These are phyloP conservation scores for Esox masquinongy DNA, from an alignment of 2,797 vertebrate genomes.

Conservation along the genomic window DNA sequence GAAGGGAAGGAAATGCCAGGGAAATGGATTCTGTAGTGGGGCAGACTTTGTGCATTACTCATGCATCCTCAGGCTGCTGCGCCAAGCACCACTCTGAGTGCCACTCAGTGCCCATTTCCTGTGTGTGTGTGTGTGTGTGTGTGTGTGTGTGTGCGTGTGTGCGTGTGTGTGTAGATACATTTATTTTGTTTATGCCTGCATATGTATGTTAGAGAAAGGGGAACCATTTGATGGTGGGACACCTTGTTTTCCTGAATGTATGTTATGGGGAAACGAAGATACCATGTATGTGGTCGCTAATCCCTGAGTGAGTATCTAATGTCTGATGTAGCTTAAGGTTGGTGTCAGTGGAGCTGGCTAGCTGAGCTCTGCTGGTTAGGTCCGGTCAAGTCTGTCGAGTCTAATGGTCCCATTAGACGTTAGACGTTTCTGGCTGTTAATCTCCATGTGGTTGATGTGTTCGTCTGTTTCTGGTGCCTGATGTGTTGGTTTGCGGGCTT, in stretches of 20 bases:
- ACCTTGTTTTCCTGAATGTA: not conserved
- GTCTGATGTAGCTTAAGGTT: not conserved
- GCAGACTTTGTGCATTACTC: conserved; percentile 70
- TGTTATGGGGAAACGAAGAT: not conserved
- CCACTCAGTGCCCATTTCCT: conserved; percentile 51
- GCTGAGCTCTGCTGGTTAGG: not conserved
- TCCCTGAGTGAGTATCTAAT: not conserved
- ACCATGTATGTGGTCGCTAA: not conserved
- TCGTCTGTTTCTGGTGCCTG: not conserved
- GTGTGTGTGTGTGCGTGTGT: not conserved
- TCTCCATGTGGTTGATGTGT: not conserved
- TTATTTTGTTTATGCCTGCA: not conserved
- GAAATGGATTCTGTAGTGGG: conserved; percentile 56
- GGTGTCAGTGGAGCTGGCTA: not conserved
- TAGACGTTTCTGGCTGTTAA: not conserved
- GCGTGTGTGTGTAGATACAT: not conserved
- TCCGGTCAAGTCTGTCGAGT: not conserved
- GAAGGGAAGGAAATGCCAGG: not conserved
- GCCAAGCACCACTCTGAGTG: conserved; percentile 49
- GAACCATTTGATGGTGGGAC: not conserved
- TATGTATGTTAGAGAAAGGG: not conserved
- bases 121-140: conserved; percentile 49
- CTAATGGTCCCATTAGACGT: not conserved
- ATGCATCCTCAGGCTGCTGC: conserved; percentile 61
- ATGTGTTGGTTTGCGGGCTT: not conserved